Evolutionary conservation across 2,888 invertebrate genomes (phyloP).

Genomic region (Strigamia maritima): DNA sequence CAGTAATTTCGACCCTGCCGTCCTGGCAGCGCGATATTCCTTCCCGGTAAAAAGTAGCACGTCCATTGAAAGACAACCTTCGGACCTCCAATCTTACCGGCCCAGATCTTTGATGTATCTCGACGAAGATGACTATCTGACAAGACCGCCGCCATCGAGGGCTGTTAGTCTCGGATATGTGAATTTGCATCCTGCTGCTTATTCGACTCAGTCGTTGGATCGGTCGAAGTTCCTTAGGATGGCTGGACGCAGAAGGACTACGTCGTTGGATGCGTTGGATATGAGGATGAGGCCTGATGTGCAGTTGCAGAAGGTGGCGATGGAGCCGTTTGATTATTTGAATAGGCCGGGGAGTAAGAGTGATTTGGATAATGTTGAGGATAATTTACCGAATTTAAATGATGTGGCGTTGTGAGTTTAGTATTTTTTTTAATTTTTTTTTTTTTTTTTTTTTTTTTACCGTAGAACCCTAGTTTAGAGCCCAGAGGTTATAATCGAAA

Average conservation of each 20-base stretch:
- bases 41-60: conserved; percentile 42
- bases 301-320: conserved; percentile 41
- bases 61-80: conserved; percentile 30
- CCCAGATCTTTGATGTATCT: conserved; percentile 43
- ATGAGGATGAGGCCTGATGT: conserved; percentile 39
- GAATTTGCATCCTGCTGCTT: conserved; percentile 40
- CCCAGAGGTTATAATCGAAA: too few species aligned
- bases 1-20: conserved; percentile 41
- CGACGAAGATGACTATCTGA: conserved; percentile 45
- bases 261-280: conserved; percentile 41
- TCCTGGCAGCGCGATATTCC: conserved; percentile 35
- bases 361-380: conserved; percentile 40
- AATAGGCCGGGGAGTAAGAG: conserved; percentile 42
- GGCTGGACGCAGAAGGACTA: conserved; percentile 37
- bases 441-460: not conserved
- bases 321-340: conserved; percentile 42
- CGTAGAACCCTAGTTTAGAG: too few species aligned
- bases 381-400: conserved; percentile 38
- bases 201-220: conserved; percentile 42
- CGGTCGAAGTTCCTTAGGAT: conserved; percentile 35
- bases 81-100: conserved; percentile 36
- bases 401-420: conserved; percentile 41
- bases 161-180: conserved; percentile 42
- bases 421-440: not conserved
- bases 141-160: conserved; percentile 46